These are phyloP conservation scores for Calameuta idolon DNA, from an alignment of 2,888 invertebrate genomes.

Conservation along the genomic window DNA sequence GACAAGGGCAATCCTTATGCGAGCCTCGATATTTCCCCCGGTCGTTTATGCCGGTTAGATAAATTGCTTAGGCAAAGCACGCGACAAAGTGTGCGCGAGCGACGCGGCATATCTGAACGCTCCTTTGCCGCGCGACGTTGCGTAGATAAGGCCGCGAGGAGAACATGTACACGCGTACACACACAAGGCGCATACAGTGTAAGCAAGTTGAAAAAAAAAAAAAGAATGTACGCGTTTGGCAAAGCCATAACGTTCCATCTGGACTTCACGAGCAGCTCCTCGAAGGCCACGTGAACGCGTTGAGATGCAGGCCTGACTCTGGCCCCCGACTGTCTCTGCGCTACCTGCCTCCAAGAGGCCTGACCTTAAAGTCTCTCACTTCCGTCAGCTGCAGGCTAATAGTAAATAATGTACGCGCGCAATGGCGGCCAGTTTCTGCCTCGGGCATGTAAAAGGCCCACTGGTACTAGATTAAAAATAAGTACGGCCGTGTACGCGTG, in stretches of 20 bases:
- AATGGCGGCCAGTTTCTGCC: neutral
- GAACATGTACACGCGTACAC: neutral
- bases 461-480: neutral
- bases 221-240: constrained; percentile 5
- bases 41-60: neutral
- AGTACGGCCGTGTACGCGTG: neutral
- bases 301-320: constrained; percentile 53
- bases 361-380: constrained; percentile 60
- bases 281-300: constrained; percentile 57
- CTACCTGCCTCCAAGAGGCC: constrained; percentile 40
- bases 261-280: constrained; percentile 10
- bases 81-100: no score
- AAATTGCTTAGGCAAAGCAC: neutral
- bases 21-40: no score
- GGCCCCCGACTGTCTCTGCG: no score
- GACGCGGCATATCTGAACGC: no score
- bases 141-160: no score
- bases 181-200: neutral
- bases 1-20: no score
- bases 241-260: neutral
- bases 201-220: neutral
- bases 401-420: constrained; percentile 49
- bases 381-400: constrained; percentile 64
- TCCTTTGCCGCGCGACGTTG: no score
- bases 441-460: neutral